Evolutionary conservation across 2,113 vertebrate species (phyloP), one percentile per base, ranked within the genome.

Genomic region (Xenus cinereus): DNA sequence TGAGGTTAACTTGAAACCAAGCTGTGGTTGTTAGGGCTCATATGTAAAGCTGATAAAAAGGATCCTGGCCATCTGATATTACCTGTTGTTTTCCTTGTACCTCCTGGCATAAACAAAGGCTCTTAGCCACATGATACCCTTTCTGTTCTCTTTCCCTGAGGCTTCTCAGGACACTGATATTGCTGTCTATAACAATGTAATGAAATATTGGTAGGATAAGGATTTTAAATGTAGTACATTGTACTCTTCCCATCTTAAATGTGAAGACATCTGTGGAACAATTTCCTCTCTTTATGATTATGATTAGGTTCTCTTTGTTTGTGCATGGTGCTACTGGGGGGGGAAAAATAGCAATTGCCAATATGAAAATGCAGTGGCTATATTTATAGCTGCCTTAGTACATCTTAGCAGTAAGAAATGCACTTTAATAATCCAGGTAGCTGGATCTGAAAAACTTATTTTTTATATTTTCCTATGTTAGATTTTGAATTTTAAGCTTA

Each of bases 1-100:
- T 72, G 37, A 71, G 39, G 27, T 64, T 94, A 93, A 96, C 51
- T 57, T 82, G 79, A 96, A 91, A 79, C 92, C 69, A 80, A 8
- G 28, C 60, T 86, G 71, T 92, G 59, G 37, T 28, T 57, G 56
- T 74, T 60, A 56, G 28, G 35, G 60, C 84, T 96, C 91, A 76
- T 84, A 62, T 63, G 75, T 85, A 87, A 95, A 79, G 35, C 48
- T 94, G 94, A 90, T 84, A 91, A 81, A 77, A 89, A 77, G 75
- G 69, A 92, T 91, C 74, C 75, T 77, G 60, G 54, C 37, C 59
- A 95, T 77, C 67, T 93, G 90, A 97, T 95, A 89, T 30, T 37
- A 43, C 50, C 66, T 92, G 69, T 80, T 12, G 28, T 90, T 78
- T 90, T 82, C 60, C 51, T 93, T 92, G 45, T 81, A 79, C 30